Percentiles rank a stretch among this genome's conserved stretches.
These are phyloP conservation scores for Eleginops maclovinus DNA, from an alignment of 2,113 vertebrate species.

Conservation along the genomic window DNA sequence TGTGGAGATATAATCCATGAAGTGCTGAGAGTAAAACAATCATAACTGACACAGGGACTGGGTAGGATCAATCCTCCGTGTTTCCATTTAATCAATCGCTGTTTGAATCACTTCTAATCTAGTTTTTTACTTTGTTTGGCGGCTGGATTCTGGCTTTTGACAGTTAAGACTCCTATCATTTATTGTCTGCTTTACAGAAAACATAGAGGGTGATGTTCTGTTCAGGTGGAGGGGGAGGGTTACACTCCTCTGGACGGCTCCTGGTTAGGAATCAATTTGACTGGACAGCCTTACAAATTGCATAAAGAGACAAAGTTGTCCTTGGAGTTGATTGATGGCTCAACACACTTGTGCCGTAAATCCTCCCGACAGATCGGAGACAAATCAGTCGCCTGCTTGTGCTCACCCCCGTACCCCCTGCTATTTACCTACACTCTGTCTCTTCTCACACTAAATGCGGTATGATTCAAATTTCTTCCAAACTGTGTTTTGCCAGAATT, in stretches of 20 bases:
- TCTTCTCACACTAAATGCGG: slow-evolving; percentile 49
- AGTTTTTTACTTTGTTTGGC: slow-evolving; percentile 69
- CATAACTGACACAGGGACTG: slow-evolving; percentile 40
- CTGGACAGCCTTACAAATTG: slow-evolving; percentile 85
- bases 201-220: slow-evolving; percentile 71
- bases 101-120: slow-evolving; percentile 60
- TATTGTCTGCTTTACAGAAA: slow-evolving; percentile 73
- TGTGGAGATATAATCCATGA: slow-evolving; percentile 40
- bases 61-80: slow-evolving; percentile 51
- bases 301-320: slow-evolving; percentile 84
- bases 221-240: slow-evolving; percentile 54
- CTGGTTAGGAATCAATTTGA: slow-evolving; percentile 87
- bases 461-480: slow-evolving; percentile 55
- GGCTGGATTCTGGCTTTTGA: slow-evolving; percentile 55
- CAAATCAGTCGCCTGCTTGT: slow-evolving; percentile 73
- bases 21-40: slow-evolving; percentile 43
- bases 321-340: slow-evolving; percentile 86
- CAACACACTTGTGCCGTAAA: slow-evolving; percentile 80
- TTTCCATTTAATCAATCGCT: slow-evolving; percentile 72
- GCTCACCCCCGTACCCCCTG: slow-evolving; percentile 30
- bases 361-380: slow-evolving; percentile 81
- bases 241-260: slow-evolving; percentile 69
- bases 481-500: slow-evolving; percentile 67
- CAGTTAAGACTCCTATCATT: slow-evolving; percentile 63
- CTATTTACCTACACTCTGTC: slow-evolving; percentile 64